A percentile compares a stretch with the other conserved stretches of the same genome.
Conservation (phyloP, 2,888 invertebrate genomes). For the Mamestra brassicae region DNA sequence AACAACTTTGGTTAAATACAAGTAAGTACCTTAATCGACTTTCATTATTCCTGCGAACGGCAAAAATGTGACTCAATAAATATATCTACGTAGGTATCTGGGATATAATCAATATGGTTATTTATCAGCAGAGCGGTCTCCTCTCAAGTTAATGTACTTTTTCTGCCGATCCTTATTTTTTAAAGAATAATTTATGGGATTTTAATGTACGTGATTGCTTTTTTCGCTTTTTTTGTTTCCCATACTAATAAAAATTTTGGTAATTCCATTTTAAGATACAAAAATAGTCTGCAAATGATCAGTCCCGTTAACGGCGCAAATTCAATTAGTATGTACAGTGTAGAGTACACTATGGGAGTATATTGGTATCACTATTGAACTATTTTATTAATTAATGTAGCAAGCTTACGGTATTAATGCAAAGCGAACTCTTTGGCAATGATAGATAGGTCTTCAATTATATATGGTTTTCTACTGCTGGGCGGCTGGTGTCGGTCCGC, state of each 20-base stretch:
- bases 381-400: conserved; percentile 38
- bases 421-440: conserved; percentile 26
- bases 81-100: conserved; percentile 11
- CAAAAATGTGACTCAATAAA: conserved; percentile 9
- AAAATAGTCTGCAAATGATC: conserved; percentile 65
- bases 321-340: conserved; percentile 58
- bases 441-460: conserved; percentile 15
- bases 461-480: conserved; percentile 3
- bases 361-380: conserved; percentile 27
- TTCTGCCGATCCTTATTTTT: conserved; percentile 78
- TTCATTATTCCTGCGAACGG: conserved; percentile 4
- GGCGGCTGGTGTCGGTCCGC: neutral
- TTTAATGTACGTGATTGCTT: conserved; percentile 79
- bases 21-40: neutral
- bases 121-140: conserved; percentile 75
- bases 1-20: neutral
- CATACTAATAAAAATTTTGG: conserved; percentile 70
- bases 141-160: conserved; percentile 81
- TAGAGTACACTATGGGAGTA: conserved; percentile 31
- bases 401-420: conserved; percentile 20
- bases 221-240: conserved; percentile 73
- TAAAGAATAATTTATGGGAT: conserved; percentile 79
- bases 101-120: conserved; percentile 67
- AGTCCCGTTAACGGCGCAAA: conserved; percentile 67
- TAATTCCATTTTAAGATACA: conserved; percentile 64